Base-by-base conservation (phyloP, 2,888 invertebrate genomes). In the Drosophila koepferae region DNA sequence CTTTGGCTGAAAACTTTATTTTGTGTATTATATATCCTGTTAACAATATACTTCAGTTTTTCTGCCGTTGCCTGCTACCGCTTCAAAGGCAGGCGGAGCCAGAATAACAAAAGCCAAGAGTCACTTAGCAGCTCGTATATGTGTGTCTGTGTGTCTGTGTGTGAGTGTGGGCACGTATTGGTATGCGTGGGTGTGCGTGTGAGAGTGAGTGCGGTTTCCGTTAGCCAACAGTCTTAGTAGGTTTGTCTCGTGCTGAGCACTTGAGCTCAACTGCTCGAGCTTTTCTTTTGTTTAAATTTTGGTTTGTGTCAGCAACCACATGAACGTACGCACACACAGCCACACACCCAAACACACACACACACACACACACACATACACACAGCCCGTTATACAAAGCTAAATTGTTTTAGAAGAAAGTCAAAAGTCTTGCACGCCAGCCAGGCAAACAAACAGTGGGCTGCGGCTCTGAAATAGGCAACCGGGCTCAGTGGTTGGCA, bases 1-100 rank as follows among this genome's bases (percentile, higher is more conserved):
- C 87, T 88, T 87, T 89, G 86, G 84, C 82, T 83, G 83, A 90
- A 88, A 88, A 88, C 87, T 88, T 88, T 90, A 90, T 88, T 88
- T 89, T 88, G 89, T 86, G 90, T 88, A 86, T 86, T 87, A 88
- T 86, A 89, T 90, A 90, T 88, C 90, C 90, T 88, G 90, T 90
- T 90, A 90, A 88, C 87, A 88, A 88, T 90, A 89, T 90, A 88
- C 87, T 88, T 90, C 82, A 87, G 89, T 81, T 90, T 76, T 81
- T 81, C 56, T 81, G 74, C 63, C 72, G 63, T 77, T 81, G 63
- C 59, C 64, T 72, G 71, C 72, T 61, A 74, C 75, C 75, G 85
- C 86, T 82, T 86, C 86, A 88, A 80, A 79, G 81, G 86, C 69
- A 58, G 70, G 38, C 82, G 72, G 56, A 80, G 77, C 78, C 65